phyloP scores from a whole-genome alignment of 2,888 invertebrate species.

The Iselma pallidipennis region DNA sequence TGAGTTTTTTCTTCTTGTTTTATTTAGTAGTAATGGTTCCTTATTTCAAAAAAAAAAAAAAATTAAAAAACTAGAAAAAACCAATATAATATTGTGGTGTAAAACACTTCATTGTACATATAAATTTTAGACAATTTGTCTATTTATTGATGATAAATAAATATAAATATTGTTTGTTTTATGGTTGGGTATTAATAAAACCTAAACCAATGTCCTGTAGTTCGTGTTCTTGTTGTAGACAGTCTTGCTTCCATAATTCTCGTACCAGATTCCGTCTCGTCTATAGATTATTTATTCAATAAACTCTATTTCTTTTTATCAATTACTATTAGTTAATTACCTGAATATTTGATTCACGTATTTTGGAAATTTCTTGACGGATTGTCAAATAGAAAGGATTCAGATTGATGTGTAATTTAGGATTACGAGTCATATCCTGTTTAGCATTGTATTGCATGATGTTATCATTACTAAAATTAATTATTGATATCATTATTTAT shows the following conservation, averaged over 20 bases:
- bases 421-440: slow-evolving; percentile 12
- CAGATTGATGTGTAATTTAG: slow-evolving; percentile 34
- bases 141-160: slow-evolving; percentile 1
- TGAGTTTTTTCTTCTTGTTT: too few species aligned
- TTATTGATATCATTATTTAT: background rate
- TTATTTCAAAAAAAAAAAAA: too few species aligned
- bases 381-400: slow-evolving; percentile 36
- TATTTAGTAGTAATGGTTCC: too few species aligned
- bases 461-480: slow-evolving; percentile 12
- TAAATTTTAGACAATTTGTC: slow-evolving; percentile 9
- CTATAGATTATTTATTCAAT: slow-evolving; percentile 24
- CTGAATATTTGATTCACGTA: slow-evolving; percentile 12
- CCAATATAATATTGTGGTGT: background rate
- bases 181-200: slow-evolving; percentile 39
- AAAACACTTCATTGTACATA: slow-evolving; percentile 10
- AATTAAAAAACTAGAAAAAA: too few species aligned
- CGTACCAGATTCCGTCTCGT: slow-evolving; percentile 34
- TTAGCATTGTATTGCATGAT: slow-evolving; percentile 10
- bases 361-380: slow-evolving; percentile 31
- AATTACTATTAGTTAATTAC: slow-evolving; percentile 9
- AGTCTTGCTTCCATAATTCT: slow-evolving; percentile 39
- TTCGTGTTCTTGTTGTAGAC: slow-evolving; percentile 39
- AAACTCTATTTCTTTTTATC: background rate
- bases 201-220: slow-evolving; percentile 41
- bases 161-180: slow-evolving; percentile 29